These are phyloP conservation scores for Upupa epops DNA, from an alignment of 2,113 vertebrate genomes.

Conservation along the genomic window DNA sequence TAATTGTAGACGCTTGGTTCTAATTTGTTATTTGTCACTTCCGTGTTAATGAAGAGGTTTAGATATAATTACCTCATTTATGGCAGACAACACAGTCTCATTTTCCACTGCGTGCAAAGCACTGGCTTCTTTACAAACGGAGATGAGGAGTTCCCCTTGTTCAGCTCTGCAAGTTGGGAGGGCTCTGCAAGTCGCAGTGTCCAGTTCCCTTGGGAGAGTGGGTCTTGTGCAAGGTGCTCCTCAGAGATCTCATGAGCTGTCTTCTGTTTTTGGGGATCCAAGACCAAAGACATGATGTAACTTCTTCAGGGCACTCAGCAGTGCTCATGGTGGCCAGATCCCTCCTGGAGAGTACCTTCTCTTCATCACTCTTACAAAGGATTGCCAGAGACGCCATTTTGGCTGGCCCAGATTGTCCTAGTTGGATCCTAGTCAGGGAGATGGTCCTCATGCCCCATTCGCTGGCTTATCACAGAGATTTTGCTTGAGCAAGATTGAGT, in stretches of 20 bases:
- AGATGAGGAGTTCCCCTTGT: neutral
- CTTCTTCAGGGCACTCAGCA: neutral
- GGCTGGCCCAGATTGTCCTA: neutral
- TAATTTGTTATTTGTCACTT: conserved; percentile 62
- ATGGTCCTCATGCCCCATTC: neutral
- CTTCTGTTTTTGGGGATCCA: neutral
- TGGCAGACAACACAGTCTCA: conserved; percentile 10
- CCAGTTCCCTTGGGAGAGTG: neutral
- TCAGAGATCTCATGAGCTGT: neutral
- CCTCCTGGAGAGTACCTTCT: neutral
- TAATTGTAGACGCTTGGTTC: conserved; percentile 56
- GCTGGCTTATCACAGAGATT: neutral
- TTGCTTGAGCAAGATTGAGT: neutral
- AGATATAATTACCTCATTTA: conserved; percentile 30
- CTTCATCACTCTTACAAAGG: neutral
- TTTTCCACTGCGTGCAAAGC: neutral
- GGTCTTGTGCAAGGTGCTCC: neutral
- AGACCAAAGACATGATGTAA: neutral
- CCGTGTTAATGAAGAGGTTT: conserved; percentile 57
- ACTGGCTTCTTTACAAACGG: neutral
- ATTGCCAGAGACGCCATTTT: neutral
- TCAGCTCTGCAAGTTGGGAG: neutral
- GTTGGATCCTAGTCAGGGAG: neutral
- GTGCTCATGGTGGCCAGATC: neutral
- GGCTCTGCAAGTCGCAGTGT: neutral